Base-by-base conservation (phyloP, 2,113 vertebrate species). In the Colaptes auratus region DNA sequence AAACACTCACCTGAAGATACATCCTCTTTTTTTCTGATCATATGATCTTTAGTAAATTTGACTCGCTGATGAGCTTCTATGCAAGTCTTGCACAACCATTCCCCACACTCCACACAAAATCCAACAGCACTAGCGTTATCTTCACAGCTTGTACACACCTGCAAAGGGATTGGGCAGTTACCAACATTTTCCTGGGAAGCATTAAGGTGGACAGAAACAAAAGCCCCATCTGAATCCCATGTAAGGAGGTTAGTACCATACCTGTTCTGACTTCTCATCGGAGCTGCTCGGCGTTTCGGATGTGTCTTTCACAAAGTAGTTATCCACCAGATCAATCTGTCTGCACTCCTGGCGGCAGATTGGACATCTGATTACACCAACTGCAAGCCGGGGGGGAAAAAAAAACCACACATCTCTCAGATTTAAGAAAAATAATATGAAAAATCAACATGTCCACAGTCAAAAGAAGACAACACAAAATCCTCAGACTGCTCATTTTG, bases 131-230 rank as follows among this genome's bases (percentile, higher is more conserved):
- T 98, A 36, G 99, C 98, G 5, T 99, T 99, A 97, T 99, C 99
- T 96, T 99, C 99, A 81, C 99, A 99, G 96, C 99, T 99, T 86
- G 99, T 99, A 78, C 99, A 99, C 76, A 99, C 99, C 99, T 99
- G 96, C 63, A 36, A 60, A 79, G 53, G 87, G 24, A 39, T 77
- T 55, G n/a, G 70, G 10, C 12, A 28, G n/a, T 31, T 23, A 83
- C 15, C 35, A 33, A 2, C 1, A 6, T 8, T 6, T 4, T 7
- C 19, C 69, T 35, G 24, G 70, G 23, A 77, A 48, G 35, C 35
- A 15, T 7, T 18, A 66, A 2, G 6, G 13, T 1, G 1, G 1
- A 56, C 12, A 33, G 27, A 20, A 63, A 56, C 9, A 36, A 52
- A 82, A 52, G 0, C 7, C 46, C 27, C 66, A 23, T 0, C 19